These are phyloP conservation scores for Platyscapa corneri DNA, from an alignment of 1,140 invertebrate genomes.

Conservation along the genomic window DNA sequence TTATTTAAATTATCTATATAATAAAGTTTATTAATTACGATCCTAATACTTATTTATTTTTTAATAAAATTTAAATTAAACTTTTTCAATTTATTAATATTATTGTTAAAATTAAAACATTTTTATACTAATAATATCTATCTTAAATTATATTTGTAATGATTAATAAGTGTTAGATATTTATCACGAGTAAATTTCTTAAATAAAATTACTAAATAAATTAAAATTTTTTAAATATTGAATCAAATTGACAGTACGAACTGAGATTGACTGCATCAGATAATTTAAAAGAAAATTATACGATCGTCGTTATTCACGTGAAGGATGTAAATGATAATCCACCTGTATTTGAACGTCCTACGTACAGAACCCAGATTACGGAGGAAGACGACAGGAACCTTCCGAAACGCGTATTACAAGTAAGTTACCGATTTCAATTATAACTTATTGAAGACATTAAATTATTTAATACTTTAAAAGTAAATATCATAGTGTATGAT, in stretches of 20 bases:
- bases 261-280: conserved; percentile 93
- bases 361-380: conserved; percentile 95
- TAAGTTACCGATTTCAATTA: conserved; percentile 65
- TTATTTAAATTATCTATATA: too few species aligned
- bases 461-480: too few species aligned
- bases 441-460: background rate
- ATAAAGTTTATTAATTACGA: too few species aligned
- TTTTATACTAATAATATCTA: background rate
- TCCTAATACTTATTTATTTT: too few species aligned
- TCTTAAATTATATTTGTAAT: background rate
- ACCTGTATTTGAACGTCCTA: conserved; percentile 92
- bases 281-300: conserved; percentile 97
- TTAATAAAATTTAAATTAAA: too few species aligned
- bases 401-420: conserved; percentile 94
- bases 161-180: background rate
- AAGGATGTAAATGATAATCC: conserved; percentile 96
- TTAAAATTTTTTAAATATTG: background rate
- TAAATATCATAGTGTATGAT: background rate
- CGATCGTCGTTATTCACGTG: conserved; percentile 95
- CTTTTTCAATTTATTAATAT: background rate
- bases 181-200: background rate
- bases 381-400: conserved; percentile 96
- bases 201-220: background rate
- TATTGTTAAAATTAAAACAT: background rate
- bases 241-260: conserved; percentile 81